A percentile compares a stretch with the other conserved stretches of the same genome.
These are phyloP conservation scores for Eurois occulta DNA, from an alignment of 2,888 invertebrate species.

Conservation along the genomic window DNA sequence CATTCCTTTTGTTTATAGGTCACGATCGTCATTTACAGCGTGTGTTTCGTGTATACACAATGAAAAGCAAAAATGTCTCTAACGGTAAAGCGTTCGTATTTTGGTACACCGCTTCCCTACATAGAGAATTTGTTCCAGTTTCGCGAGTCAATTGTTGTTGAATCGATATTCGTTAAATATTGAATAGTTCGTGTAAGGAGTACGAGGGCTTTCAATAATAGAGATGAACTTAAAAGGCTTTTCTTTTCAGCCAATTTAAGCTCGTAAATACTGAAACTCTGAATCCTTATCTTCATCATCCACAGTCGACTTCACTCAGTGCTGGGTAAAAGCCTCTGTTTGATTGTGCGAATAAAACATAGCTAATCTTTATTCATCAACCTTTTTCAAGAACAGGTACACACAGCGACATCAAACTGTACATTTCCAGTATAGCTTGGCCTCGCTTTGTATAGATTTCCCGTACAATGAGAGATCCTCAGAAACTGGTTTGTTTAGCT, in stretches of 20 bases:
- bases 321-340: background rate
- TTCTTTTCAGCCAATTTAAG: background rate
- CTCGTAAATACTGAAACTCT: background rate
- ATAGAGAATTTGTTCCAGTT: conserved; percentile 11
- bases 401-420: too few species aligned
- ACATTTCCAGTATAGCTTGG: too few species aligned
- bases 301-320: background rate
- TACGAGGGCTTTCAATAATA: background rate
- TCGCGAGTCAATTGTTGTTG: conserved; percentile 10
- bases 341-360: background rate
- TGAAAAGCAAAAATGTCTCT: background rate
- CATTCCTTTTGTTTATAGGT: conserved; percentile 13
- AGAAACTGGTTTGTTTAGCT: too few species aligned
- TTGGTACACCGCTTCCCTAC: conserved; percentile 9
- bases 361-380: background rate
- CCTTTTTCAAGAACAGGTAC: too few species aligned
- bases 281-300: background rate
- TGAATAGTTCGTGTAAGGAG: background rate
- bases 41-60: background rate
- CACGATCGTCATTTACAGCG: conserved; percentile 28
- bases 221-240: background rate
- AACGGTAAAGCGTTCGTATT: background rate
- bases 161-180: conserved; percentile 29
- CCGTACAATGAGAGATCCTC: too few species aligned
- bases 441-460: too few species aligned